Evolutionary conservation across 2,113 vertebrate species (phyloP), one percentile per base, ranked within the genome.

Genomic region (Ictalurus punctatus): DNA sequence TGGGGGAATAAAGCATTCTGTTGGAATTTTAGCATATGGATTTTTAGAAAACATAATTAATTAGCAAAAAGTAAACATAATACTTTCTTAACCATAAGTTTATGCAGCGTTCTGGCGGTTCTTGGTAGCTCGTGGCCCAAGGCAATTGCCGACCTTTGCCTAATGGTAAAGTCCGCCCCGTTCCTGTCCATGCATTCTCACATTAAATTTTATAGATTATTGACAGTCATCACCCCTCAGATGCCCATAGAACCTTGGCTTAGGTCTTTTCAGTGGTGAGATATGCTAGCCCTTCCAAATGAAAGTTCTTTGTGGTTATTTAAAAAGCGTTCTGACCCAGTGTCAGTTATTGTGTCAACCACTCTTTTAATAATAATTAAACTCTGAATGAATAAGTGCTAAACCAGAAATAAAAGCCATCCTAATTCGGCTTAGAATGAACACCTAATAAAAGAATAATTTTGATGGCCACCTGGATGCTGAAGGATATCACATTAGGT

Each of bases 331-430:
- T 93, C 93, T 94, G 96, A 96, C 96, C 96, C 97, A 93, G 94
- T 94, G 93, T 94, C 81, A 84, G 87, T 86, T 89, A 90, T 91
- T 91, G 92, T 93, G 95, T 96, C 96, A 96, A 95, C 96, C 96
- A 95, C 95, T 96, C 94, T 96, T 90, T 96, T 98, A 96, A 97
- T 98, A 98, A 98, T 99, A 99, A 99, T 99, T 99, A 98, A 98
- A 99, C 97, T 97, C 91, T 92, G 93, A 91, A 95, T 95, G 93
- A 94, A 95, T 94, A 93, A 94, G 95, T 95, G 93, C 94, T 94
- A 93, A 93, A 87, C 92, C 92, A 90, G 89, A 84, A 88, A 69
- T 61, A 83, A 83, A 82, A 61, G 30, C 85, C 90, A 40, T 92
- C 91, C 94, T 94, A 93, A 94, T 95, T 95, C 92, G 90, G 94